Conservation (phyloP, 1,140 invertebrate genomes). For the Drosophila jambulina region DNA sequence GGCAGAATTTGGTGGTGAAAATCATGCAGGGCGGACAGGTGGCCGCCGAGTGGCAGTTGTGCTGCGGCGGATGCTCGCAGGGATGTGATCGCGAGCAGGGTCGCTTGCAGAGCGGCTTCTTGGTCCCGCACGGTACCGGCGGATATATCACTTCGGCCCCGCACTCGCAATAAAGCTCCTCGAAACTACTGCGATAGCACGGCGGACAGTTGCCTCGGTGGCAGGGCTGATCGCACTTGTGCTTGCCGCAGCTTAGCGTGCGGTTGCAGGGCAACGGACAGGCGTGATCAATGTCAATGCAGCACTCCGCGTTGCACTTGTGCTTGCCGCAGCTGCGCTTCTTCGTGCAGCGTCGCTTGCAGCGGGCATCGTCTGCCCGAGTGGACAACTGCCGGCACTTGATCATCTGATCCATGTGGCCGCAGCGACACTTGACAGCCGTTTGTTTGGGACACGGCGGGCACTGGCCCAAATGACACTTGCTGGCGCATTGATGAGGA, state of each 20-base stretch:
- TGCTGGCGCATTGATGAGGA: conserved; percentile 89
- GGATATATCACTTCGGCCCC: conserved; percentile 94
- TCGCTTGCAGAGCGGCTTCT: conserved; percentile 91
- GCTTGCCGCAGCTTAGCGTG: conserved; percentile 92
- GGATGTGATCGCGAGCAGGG: conserved; percentile 91
- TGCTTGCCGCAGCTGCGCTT: conserved; percentile 93
- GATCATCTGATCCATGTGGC: conserved; percentile 93
- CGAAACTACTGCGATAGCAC: conserved; percentile 94
- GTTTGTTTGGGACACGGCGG: conserved; percentile 92
- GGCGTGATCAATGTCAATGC: conserved; percentile 93
- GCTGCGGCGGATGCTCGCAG: conserved; percentile 93
- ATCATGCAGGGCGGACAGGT: conserved; percentile 97
- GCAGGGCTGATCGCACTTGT: conserved; percentile 95
- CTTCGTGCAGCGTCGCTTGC: conserved; percentile 95
- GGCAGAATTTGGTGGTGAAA: conserved; percentile 94
- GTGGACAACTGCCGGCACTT: conserved; percentile 90
- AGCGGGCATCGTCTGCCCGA: conserved; percentile 90
- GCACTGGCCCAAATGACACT: conserved; percentile 93
- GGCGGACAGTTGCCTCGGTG: conserved; percentile 94
- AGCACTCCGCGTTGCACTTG: conserved; percentile 95
- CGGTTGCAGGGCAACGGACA: conserved; percentile 94
- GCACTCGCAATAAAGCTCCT: conserved; percentile 96
- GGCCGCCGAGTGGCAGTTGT: conserved; percentile 87
- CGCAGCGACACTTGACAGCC: conserved; percentile 94
- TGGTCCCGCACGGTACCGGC: conserved; percentile 95